Conservation (phyloP, 92 coral and sea anemone genomes). For the Palythoa grandis region DNA sequence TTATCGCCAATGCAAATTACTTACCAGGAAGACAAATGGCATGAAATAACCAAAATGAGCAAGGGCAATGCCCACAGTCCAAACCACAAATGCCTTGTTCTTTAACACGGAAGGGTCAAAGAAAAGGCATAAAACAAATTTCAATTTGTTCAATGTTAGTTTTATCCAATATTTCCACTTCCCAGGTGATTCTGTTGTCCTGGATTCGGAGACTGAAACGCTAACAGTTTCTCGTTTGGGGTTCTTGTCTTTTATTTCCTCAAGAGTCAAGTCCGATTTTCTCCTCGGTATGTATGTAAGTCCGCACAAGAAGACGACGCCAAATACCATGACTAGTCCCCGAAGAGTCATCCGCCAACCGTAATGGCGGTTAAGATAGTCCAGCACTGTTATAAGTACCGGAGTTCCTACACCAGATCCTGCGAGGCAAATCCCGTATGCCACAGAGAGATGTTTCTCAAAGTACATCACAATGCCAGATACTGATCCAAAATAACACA, state of each 20-base stretch:
- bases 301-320: slow-evolving; percentile 61
- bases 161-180: neutral
- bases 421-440: slow-evolving; percentile 69
- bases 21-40: slow-evolving; percentile 91
- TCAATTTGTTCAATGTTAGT: neutral
- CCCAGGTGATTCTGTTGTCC: neutral
- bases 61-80: slow-evolving; percentile 72
- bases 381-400: slow-evolving; percentile 60
- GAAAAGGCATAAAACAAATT: slow-evolving; percentile 18
- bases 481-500: slow-evolving; percentile 80
- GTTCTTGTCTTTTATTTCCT: neutral
- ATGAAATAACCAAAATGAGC: slow-evolving; percentile 85
- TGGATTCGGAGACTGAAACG: neutral
- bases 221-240: neutral
- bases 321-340: slow-evolving; percentile 60
- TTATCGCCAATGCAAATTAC: neutral
- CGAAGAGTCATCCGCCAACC: slow-evolving; percentile 71
- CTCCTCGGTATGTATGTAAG: slow-evolving; percentile 56
- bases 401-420: slow-evolving; percentile 74
- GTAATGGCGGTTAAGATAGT: slow-evolving; percentile 42
- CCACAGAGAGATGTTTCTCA: slow-evolving; percentile 69
- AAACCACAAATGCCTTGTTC: slow-evolving; percentile 73
- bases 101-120: slow-evolving; percentile 66
- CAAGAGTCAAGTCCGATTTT: neutral
- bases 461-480: slow-evolving; percentile 75